phyloP scores from a whole-genome alignment of 2,797 vertebrate genomes.

The Molothrus ater region DNA sequence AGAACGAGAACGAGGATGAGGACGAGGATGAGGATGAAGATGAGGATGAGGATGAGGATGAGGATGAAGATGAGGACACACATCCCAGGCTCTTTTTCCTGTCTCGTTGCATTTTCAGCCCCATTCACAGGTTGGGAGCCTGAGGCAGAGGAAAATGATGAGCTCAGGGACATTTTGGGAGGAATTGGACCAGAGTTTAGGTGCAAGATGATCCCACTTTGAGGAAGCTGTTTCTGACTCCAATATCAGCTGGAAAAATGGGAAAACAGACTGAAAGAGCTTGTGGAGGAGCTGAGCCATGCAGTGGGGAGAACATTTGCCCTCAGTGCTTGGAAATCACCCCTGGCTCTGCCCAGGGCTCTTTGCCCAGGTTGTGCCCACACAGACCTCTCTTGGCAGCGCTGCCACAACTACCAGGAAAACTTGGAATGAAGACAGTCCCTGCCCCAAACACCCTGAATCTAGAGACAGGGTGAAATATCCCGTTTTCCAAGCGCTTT shows the following conservation, averaged over 20 bases:
- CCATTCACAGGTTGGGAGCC: not conserved
- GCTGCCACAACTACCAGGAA: not conserved
- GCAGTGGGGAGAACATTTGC: not conserved
- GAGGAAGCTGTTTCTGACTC: not conserved
- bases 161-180: not conserved
- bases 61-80: not conserved
- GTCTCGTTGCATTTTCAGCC: not conserved
- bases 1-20: not conserved
- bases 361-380: not conserved
- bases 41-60: too few species aligned
- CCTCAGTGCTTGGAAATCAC: not conserved
- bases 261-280: not conserved
- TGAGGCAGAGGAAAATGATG: not conserved
- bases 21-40: too few species aligned
- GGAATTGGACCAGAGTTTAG: not conserved
- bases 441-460: not conserved
- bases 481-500: not conserved
- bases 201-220: not conserved
- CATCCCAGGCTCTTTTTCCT: not conserved
- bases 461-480: not conserved
- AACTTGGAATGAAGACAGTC: fast-evolving
- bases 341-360: not conserved
- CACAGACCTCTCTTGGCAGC: fast-evolving
- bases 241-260: not conserved
- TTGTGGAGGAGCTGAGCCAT: not conserved